Conservation (phyloP, 2,113 vertebrate species). For the Enhydra lutris region DNA sequence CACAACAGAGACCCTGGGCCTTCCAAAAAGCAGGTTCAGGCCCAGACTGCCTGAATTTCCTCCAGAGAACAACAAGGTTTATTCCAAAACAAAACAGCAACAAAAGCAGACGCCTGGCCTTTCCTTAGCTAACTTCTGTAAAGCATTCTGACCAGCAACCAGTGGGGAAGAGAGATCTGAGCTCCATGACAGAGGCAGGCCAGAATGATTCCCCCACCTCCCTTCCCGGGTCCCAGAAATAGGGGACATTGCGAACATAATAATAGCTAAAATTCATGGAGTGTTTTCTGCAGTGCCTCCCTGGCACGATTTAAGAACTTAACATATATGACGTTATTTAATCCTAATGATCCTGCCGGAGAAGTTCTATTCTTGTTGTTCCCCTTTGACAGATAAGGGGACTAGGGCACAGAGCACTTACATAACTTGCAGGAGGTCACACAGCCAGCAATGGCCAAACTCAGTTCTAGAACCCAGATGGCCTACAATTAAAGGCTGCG, state of each 20-base stretch:
- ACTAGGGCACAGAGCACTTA: constrained; percentile 32
- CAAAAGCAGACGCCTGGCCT: background rate
- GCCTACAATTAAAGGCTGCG: background rate
- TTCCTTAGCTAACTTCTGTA: background rate
- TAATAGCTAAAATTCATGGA: background rate
- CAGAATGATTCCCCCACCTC: background rate
- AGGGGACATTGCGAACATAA: background rate
- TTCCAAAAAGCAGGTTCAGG: constrained; percentile 54
- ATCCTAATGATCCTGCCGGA: background rate
- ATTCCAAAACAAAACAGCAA: constrained; percentile 68
- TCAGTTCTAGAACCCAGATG: background rate
- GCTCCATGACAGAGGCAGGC: background rate
- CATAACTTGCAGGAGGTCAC: background rate
- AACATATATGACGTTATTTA: background rate
- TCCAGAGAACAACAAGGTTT: constrained; percentile 60
- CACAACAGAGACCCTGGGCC: constrained; percentile 46
- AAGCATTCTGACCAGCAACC: background rate
- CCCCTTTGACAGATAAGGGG: constrained; percentile 31
- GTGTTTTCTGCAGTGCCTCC: background rate
- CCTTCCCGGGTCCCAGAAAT: background rate
- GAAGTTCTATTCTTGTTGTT: background rate
- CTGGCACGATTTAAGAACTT: background rate
- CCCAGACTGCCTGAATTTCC: constrained; percentile 53
- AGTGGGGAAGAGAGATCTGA: background rate
- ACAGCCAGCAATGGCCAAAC: background rate